Percentiles rank a stretch among this genome's conserved stretches.
phyloP scores from a whole-genome alignment of 2,888 invertebrate species.

The Coecobrya sp. region DNA sequence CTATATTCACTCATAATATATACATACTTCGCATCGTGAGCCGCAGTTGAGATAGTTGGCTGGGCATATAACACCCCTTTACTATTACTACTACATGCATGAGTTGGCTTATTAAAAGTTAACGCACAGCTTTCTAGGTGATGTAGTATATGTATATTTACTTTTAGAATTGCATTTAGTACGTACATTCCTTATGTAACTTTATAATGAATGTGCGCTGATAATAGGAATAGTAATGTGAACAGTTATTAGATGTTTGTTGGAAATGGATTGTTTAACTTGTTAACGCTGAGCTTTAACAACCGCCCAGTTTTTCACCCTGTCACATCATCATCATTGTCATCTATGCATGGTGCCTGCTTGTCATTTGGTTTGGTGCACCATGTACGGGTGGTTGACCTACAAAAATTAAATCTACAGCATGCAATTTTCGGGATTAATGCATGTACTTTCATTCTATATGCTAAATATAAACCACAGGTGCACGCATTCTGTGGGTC shows the following conservation, averaged over 20 bases:
- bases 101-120: slow-evolving; percentile 9
- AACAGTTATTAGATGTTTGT: slow-evolving; percentile 44
- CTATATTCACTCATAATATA: not conserved
- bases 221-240: not conserved
- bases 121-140: not conserved
- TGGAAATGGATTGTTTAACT: slow-evolving; percentile 21
- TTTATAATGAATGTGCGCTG: not conserved
- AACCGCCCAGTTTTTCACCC: slow-evolving; percentile 23
- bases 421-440: not conserved
- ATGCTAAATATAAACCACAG: too few relatives aligned
- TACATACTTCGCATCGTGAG: not conserved
- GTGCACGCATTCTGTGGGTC: too few relatives aligned
- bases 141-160: too few relatives aligned
- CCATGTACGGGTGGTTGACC: not conserved
- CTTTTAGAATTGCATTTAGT: not conserved
- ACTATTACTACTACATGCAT: not conserved
- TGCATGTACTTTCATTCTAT: too few relatives aligned
- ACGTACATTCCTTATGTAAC: not conserved
- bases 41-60: not conserved
- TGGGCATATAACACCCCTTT: slow-evolving; percentile 26
- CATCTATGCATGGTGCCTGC: not conserved
- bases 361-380: not conserved
- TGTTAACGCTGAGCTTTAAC: slow-evolving; percentile 3
- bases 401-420: not conserved
- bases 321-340: slow-evolving; percentile 29